A percentile compares a stretch with the other conserved stretches of the same genome.
Evolutionary conservation across 1,140 invertebrate genomes (phyloP).

Genomic region (Drosophila ficusphila): DNA sequence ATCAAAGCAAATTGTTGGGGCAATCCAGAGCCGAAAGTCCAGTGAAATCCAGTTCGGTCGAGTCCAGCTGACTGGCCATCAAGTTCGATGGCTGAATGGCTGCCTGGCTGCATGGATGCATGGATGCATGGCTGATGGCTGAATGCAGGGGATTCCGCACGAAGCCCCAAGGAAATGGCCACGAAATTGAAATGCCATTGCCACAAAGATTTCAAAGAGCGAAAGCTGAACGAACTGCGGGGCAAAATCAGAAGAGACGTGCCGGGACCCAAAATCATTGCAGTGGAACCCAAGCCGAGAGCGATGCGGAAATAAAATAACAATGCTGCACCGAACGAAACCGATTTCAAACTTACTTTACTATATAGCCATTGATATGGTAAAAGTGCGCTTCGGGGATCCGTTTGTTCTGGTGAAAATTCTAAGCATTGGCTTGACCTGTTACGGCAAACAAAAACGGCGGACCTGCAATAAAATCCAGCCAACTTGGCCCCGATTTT

Average conservation of each 20-base stretch:
- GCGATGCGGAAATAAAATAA: slow-evolving; percentile 6
- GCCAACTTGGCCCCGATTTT: background rate
- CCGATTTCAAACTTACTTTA: too few relatives aligned
- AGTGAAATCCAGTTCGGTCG: background rate
- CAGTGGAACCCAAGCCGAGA: slow-evolving; percentile 10
- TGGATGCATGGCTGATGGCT: too few relatives aligned
- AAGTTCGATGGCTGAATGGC: background rate
- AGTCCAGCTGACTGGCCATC: slow-evolving; percentile 19
- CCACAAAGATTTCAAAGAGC: slow-evolving; percentile 9
- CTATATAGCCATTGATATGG: too few relatives aligned
- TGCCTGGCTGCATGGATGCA: too few relatives aligned
- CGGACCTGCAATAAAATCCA: background rate
- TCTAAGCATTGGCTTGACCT: background rate
- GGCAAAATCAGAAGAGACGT: slow-evolving; percentile 16
- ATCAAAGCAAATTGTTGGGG: slow-evolving; percentile 2
- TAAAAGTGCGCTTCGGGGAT: background rate
- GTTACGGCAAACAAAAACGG: background rate
- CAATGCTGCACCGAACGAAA: too few relatives aligned
- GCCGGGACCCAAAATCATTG: slow-evolving; percentile 24
- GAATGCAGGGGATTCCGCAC: slow-evolving; percentile 22
- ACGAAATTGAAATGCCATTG: slow-evolving; percentile 56
- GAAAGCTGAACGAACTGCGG: slow-evolving; percentile 6
- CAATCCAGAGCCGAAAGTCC: background rate
- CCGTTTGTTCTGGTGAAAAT: background rate
- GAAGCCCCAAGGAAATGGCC: slow-evolving; percentile 19